Base-by-base conservation (phyloP, 2,797 vertebrate genomes). In the Loris lydekkerianus region DNA sequence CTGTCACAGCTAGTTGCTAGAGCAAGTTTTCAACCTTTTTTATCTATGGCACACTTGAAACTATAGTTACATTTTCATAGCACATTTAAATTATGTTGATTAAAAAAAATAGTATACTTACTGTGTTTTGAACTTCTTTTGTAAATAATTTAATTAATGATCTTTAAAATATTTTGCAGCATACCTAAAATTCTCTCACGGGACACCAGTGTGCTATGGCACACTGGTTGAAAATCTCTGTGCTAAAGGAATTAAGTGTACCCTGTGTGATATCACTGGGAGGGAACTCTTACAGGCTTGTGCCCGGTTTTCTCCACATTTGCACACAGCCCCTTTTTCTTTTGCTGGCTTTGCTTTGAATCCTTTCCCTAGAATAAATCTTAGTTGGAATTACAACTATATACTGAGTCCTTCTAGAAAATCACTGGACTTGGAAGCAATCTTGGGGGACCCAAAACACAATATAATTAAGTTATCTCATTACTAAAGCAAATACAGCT, bases 401-500 rank as follows among this genome's bases (percentile, higher is more conserved):
- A n/a, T 86, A 77, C 20, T 60, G 9, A 84, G 10, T 40, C 4
- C 43, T 94, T 86, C 77, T 46, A 87, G 76, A 13, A 93, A 73
- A 93, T 88, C 34, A 65, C 5, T 17, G 3, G 10, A 77, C 37
- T 29, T 27, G 49, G 34, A 67, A 81, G 18, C 43, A 84, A 87
- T 89, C 27, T 61, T 6, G 7, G 21, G 21, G 27, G 23, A 94
- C 61, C 10, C 18, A 93, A 88, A 80, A 88, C 40, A 84, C 53
- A 93, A 70, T 77, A 40, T 70, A 93, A 95, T 92, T 92, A 80
- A 95, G 76, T 92, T 56, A 76, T 23, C 73, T 78, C 86, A 92
- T 88, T 88, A 96, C 63, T 86, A 86, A 89, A 93, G 60, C 60
- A 97, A 95, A 93, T 75, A 84, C 17, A 95, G 56, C 34, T 82